Evolutionary conservation across 1,140 invertebrate species (phyloP).

Genomic region (Acromyrmex charruanus): DNA sequence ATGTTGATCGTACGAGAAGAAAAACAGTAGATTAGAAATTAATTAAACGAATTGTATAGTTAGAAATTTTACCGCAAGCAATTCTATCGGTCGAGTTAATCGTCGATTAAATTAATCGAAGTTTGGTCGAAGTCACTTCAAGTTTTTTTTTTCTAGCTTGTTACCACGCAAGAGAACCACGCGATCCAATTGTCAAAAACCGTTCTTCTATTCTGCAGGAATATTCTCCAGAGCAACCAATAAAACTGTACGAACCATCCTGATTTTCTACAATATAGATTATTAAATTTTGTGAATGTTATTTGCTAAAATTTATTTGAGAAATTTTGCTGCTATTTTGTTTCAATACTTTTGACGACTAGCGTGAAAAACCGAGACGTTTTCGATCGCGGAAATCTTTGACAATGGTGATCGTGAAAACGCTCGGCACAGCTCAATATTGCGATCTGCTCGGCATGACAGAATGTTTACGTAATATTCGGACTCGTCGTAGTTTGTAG

Average conservation of each 20-base stretch:
- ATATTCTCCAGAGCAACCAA: slow-evolving; percentile 74
- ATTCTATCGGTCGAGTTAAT: neutral
- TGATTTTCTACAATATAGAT: slow-evolving; percentile 49
- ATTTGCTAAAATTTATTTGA: neutral
- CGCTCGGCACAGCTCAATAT: slow-evolving; percentile 40
- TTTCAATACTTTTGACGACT: slow-evolving; percentile 48
- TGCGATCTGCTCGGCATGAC: slow-evolving; percentile 35
- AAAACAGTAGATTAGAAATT: neutral
- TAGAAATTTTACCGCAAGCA: neutral
- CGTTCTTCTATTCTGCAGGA: slow-evolving; percentile 59
- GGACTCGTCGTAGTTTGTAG: slow-evolving; percentile 71
- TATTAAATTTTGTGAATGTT: neutral
- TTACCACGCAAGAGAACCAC: slow-evolving; percentile 71
- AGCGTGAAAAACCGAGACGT: neutral
- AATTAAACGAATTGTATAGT: neutral
- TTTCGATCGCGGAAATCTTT: slow-evolving; percentile 23
- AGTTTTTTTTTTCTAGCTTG: neutral
- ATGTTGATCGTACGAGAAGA: neutral
- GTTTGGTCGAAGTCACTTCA: neutral
- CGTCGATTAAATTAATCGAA: neutral
- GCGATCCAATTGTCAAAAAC: slow-evolving; percentile 62
- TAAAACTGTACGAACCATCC: slow-evolving; percentile 65
- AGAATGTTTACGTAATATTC: slow-evolving; percentile 75
- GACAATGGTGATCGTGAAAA: slow-evolving; percentile 57
- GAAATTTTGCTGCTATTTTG: neutral